These are phyloP conservation scores for Anthoptus insignis DNA, from an alignment of 2,888 invertebrate species.

Conservation along the genomic window DNA sequence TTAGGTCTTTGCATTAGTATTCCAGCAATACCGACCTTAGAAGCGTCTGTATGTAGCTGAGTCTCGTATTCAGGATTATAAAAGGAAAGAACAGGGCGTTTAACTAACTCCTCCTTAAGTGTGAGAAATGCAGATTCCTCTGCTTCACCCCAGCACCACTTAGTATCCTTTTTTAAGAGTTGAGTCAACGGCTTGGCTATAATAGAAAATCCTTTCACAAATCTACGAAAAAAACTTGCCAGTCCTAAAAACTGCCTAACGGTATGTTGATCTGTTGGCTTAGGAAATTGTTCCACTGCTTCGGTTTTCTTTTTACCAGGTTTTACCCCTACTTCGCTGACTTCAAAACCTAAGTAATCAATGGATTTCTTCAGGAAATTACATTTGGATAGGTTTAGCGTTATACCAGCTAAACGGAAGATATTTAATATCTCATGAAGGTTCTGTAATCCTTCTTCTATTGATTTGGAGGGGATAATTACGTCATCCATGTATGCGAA, in stretches of 20 bases:
- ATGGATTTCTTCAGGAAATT: constrained; percentile 16
- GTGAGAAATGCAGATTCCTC: constrained; percentile 48
- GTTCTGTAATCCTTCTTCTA: constrained; percentile 33
- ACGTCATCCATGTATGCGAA: constrained; percentile 45
- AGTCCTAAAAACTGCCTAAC: constrained; percentile 33
- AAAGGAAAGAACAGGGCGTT: constrained; percentile 53
- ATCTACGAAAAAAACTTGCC: constrained; percentile 35
- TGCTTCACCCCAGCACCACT: constrained; percentile 46
- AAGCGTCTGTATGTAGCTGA: constrained; percentile 61
- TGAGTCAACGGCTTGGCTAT: constrained; percentile 37
- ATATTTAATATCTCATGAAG: constrained; percentile 17
- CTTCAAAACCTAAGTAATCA: constrained; percentile 36
- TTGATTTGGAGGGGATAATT: constrained; percentile 32
- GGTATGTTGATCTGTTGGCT: constrained; percentile 28
- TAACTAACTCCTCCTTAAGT: constrained; percentile 49
- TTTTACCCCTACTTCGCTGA: constrained; percentile 17
- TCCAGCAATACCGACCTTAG: constrained; percentile 53
- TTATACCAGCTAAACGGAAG: constrained; percentile 25
- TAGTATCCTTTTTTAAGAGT: constrained; percentile 37
- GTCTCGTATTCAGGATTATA: constrained; percentile 51
- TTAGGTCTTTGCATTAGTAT: constrained; percentile 54
- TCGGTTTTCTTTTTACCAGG: constrained; percentile 33
- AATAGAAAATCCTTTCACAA: constrained; percentile 32
- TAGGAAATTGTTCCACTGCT: constrained; percentile 29
- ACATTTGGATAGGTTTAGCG: constrained; percentile 35